Evolutionary conservation across 2,888 invertebrate genomes (phyloP).

Genomic region (Elysia crispata): DNA sequence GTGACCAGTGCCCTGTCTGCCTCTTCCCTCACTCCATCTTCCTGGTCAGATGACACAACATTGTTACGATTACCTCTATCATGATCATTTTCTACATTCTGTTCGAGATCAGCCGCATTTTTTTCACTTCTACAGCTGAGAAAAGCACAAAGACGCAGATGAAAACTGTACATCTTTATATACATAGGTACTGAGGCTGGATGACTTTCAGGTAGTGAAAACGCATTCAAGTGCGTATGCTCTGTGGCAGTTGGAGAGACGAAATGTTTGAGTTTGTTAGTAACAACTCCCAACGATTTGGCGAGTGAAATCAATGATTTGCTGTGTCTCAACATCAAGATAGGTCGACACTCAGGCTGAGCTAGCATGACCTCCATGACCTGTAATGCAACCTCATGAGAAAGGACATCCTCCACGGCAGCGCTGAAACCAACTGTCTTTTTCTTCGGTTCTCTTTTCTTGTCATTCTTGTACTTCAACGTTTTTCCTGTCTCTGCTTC

Average conservation of each 20-base stretch:
- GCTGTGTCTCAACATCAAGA: slow-evolving; percentile 31
- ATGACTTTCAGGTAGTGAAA: too few relatives aligned
- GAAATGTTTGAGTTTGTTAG: not conserved
- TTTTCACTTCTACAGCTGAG: not conserved
- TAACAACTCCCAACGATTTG: not conserved
- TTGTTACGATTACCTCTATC: too few relatives aligned
- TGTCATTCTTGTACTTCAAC: not conserved
- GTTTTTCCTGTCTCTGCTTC: not conserved
- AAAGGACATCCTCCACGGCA: slow-evolving; percentile 22
- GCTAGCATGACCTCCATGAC: slow-evolving; percentile 23
- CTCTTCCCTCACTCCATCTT: not conserved
- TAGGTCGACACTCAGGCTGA: slow-evolving; percentile 34
- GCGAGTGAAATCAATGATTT: not conserved
- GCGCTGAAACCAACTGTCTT: slow-evolving; percentile 21
- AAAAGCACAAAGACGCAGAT: slow-evolving; percentile 21
- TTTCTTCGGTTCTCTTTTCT: not conserved
- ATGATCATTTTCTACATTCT: too few relatives aligned
- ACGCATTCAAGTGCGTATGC: too few relatives aligned
- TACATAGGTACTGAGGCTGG: not conserved
- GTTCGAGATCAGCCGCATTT: too few relatives aligned
- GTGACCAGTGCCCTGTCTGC: not conserved
- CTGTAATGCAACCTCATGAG: not conserved
- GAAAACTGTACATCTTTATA: not conserved
- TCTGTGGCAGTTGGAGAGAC: not conserved
- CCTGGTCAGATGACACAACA: not conserved